Base-by-base conservation (phyloP, 2,888 invertebrate genomes). In the Dryococelus australis region DNA sequence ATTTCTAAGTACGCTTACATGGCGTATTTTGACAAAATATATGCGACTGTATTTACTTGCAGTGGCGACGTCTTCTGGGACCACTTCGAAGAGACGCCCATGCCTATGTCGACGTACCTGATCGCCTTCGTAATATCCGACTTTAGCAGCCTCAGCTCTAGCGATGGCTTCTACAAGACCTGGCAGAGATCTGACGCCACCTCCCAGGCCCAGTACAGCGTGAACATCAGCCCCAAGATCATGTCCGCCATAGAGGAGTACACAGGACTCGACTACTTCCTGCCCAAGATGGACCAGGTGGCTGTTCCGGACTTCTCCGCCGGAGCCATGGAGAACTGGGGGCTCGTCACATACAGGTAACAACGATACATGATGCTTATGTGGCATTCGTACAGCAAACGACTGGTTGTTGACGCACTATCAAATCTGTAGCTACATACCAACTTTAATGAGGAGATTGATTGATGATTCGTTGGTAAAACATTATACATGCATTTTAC, bases 281-380 rank as follows among this genome's bases (percentile, higher is more conserved):
- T 80, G 80, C 80, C 80, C 80, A 80, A 80, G 80, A 80, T 80
- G 80, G 80, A 80, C 80, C 80, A 80, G 28, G 80, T 80, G n/a
- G 80, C 80, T 5, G 80, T 80, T 3, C 80, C 80, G 24, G 80
- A 80, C 80, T 80, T 80, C 28, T 80, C 80, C 4, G 80, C 80
- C n/a, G n/a, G 80, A 28, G 80, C 80, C 80, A 80, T 80, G 80
- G 80, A 80, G 80, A 80, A 80, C 80, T 80, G 80, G 80, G 80
- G 80, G 26, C 80, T 80, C 80, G 80, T 80, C n/a, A 80, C 80
- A 2, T 80, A 80, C 80, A 80, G 80, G 80, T 80, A 13, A 80
- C 0, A 12, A 8, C 47, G 35, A 35, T 1, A 1, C 35, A 35
- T 3, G 4, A 35, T 35, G 1, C 35, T 35, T 4, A 35, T 35